A percentile compares a stretch with the other conserved stretches of the same genome.
Conservation (phyloP, 2,888 invertebrate genomes). For the Aporophyla lueneburgensis region DNA sequence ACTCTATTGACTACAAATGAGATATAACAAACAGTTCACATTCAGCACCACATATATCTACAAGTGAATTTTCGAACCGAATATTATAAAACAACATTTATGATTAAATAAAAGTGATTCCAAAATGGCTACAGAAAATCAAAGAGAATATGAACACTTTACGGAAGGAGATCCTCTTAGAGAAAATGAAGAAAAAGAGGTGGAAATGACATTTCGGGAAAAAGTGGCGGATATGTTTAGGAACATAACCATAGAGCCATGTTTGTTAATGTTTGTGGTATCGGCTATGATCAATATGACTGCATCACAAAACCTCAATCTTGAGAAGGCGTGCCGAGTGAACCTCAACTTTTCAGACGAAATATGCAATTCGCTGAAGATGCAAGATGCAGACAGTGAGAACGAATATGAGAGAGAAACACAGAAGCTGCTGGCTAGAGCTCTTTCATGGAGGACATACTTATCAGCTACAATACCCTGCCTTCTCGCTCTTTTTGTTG, state of each 20-base stretch:
- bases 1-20: conserved; percentile 46
- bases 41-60: conserved; percentile 38
- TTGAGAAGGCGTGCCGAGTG: conserved; percentile 96
- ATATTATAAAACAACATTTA: conserved; percentile 17
- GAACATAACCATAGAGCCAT: conserved; percentile 83
- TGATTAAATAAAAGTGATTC: conserved; percentile 36
- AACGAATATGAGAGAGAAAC: conserved; percentile 90
- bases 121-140: conserved; percentile 49
- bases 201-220: conserved; percentile 69
- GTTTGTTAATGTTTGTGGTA: conserved; percentile 76
- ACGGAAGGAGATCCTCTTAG: conserved; percentile 61
- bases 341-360: conserved; percentile 93
- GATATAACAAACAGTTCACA: conserved; percentile 47
- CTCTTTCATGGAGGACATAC: conserved; percentile 95
- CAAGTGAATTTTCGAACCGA: conserved; percentile 39
- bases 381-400: conserved; percentile 91
- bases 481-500: conserved; percentile 94
- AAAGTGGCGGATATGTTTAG: conserved; percentile 65
- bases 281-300: conserved; percentile 89
- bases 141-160: conserved; percentile 41
- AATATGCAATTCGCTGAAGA: conserved; percentile 93
- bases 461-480: conserved; percentile 95
- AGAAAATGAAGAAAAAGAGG: conserved; percentile 49
- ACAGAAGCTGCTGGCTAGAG: conserved; percentile 93
- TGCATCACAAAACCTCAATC: conserved; percentile 94